Base-by-base conservation (phyloP, 2,888 invertebrate genomes). In the Rhagium mordax region DNA sequence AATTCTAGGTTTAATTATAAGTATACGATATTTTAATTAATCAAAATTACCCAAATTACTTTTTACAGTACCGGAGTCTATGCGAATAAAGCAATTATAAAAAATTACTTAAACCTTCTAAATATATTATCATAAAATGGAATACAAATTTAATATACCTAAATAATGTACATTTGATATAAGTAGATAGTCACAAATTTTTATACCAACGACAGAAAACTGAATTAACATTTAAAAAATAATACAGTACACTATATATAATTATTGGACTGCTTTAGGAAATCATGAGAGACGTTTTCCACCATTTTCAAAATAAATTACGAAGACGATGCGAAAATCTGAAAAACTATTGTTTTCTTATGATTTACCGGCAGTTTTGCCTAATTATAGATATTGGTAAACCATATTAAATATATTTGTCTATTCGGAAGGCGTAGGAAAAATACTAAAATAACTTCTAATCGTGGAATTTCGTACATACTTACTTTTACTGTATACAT, bases 391-490 rank as follows among this genome's bases (percentile, higher is more conserved):
- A n/a, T n/a, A n/a, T n/a, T n/a, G n/a, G n/a, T n/a, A n/a, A n/a
- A n/a, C n/a, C n/a, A n/a, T n/a, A n/a, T n/a, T n/a, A n/a, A n/a
- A n/a, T n/a, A n/a, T n/a, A n/a, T n/a, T n/a, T n/a, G 41, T 64
- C 51, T 51, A 64, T 27, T 48, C 27, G 49, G 64, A 64, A 64
- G 64, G 64, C 64, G 27, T 64, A 65, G 65, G 65, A 53, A 33
- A 65, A 49, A 33, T 65, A 65, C 65, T 65, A 65, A 65, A 65
- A 65, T 65, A 65, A 65, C 51, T 64, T 64, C 51, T 64, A 64
- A 64, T 21, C 16, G 53, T 65, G 53, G 51, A 53, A 65, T 53
- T 24, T 33, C 53, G 29, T 29, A 53, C 21, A 53, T 65, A 55
- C 33, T n/a, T 65, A 65, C 18, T 41, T 64, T 53, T 65, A 65